A percentile compares a stretch with the other conserved stretches of the same genome.
Evolutionary conservation across 2,113 vertebrate genomes (phyloP).

Genomic region (Bufo bufo): DNA sequence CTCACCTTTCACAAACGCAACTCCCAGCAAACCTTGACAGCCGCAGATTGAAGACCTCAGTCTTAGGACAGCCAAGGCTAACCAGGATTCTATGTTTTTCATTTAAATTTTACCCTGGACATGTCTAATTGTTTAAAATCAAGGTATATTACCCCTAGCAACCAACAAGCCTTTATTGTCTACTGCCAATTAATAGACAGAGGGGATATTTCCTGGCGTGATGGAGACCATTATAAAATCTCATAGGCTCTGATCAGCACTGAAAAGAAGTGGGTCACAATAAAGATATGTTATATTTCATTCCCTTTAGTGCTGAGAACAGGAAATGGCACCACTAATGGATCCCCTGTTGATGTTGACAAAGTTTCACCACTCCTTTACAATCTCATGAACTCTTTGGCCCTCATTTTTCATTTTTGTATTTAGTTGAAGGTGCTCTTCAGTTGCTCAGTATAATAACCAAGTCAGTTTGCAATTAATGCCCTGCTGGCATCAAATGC

Average conservation of each 20-base stretch:
- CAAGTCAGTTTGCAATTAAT: constrained; percentile 5
- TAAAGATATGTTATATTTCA: not conserved
- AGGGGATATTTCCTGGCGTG: not conserved
- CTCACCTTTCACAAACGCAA: too few relatives aligned
- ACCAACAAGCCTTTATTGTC: too few relatives aligned
- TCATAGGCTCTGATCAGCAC: not conserved
- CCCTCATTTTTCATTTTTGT: not conserved
- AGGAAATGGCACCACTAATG: not conserved
- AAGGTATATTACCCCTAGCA: not conserved
- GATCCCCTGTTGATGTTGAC: constrained; percentile 12
- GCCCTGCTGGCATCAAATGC: constrained; percentile 10
- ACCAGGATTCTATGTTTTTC: too few relatives aligned
- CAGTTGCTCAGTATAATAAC: not conserved
- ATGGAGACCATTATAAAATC: not conserved
- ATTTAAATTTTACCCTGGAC: too few relatives aligned
- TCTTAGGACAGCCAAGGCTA: too few relatives aligned
- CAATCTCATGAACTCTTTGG: constrained; percentile 2
- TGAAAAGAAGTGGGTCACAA: not conserved
- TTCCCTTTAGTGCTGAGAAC: constrained; percentile 2
- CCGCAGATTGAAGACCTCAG: too few relatives aligned
- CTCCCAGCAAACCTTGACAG: too few relatives aligned
- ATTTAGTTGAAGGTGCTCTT: not conserved
- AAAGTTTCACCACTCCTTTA: constrained; percentile 2
- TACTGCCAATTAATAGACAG: too few relatives aligned
- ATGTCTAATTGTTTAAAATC: not conserved